These are phyloP conservation scores for Pyralis farinalis DNA, from an alignment of 2,888 invertebrate species.

Conservation along the genomic window DNA sequence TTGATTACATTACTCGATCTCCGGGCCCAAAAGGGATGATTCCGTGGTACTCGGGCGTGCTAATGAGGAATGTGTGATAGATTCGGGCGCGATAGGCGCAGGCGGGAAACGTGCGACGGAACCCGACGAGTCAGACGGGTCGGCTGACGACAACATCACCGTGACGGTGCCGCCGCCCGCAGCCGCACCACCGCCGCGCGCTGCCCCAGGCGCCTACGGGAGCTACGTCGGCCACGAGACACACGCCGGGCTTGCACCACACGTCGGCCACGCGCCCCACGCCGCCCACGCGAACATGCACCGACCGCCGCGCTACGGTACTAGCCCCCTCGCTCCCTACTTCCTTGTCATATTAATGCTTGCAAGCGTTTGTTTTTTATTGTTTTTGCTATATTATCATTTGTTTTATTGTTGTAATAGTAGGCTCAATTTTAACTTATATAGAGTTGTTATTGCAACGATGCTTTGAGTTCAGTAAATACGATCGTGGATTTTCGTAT, in stretches of 20 bases:
- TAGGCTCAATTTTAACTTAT: background rate
- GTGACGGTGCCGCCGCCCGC: constrained; percentile 75
- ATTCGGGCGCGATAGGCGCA: constrained; percentile 25
- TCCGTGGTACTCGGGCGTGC: background rate
- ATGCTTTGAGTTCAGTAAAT: too few species aligned
- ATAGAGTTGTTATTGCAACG: too few species aligned
- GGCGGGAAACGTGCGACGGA: constrained; percentile 23
- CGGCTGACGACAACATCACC: constrained; percentile 80
- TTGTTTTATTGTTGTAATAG: background rate
- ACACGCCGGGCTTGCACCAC: constrained; percentile 17
- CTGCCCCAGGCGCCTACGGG: constrained; percentile 22
- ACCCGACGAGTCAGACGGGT: constrained; percentile 74
- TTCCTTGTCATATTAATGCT: background rate
- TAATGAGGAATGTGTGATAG: constrained; percentile 15
- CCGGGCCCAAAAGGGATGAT: constrained; percentile 5
- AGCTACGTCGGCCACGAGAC: constrained; percentile 15
- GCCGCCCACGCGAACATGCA: constrained; percentile 27
- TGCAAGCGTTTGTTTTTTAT: background rate
- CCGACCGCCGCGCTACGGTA: constrained; percentile 49
- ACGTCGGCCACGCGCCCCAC: constrained; percentile 16
- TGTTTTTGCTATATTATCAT: background rate
- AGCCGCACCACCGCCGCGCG: constrained; percentile 21
- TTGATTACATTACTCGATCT: background rate
- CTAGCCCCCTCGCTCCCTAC: constrained; percentile 21
- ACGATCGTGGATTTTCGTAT: too few species aligned